Percentiles rank a stretch among this genome's conserved stretches.
These are phyloP conservation scores for Australoheros scitulus DNA, from an alignment of 2,113 vertebrate genomes.

Conservation along the genomic window DNA sequence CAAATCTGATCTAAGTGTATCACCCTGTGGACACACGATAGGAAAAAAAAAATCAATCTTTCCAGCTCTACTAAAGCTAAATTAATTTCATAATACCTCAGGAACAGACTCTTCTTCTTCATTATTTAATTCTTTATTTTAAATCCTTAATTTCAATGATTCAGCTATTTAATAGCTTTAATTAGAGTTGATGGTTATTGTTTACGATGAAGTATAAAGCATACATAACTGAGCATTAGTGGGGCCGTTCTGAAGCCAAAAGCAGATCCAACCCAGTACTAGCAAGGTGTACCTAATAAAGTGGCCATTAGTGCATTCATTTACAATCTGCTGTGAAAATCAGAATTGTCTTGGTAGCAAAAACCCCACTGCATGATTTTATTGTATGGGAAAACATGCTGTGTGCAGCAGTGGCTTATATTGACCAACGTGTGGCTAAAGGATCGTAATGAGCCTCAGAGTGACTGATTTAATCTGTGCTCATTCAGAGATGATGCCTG, in stretches of 20 bases:
- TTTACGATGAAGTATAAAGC: no score
- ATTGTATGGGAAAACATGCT: background rate
- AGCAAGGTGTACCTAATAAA: background rate
- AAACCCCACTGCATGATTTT: background rate
- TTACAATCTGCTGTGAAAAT: background rate
- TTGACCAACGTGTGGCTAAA: background rate
- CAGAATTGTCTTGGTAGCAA: accelerated
- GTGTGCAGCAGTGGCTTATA: background rate
- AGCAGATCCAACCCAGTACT: accelerated
- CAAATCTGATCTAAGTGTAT: no score
- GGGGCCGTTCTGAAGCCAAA: accelerated
- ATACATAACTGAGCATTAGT: no score
- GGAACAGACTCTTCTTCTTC: no score
- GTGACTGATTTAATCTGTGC: accelerated
- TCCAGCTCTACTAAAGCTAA: no score
- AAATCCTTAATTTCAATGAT: no score
- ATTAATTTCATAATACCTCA: no score
- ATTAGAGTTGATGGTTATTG: no score
- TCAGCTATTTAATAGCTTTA: no score
- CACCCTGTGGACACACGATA: no score
- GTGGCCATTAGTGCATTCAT: accelerated
- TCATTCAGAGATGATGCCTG: accelerated
- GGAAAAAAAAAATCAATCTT: no score
- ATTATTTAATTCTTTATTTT: no score
- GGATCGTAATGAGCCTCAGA: accelerated